Base-by-base conservation (phyloP, 2,888 invertebrate genomes). In the Idaea biselata region DNA sequence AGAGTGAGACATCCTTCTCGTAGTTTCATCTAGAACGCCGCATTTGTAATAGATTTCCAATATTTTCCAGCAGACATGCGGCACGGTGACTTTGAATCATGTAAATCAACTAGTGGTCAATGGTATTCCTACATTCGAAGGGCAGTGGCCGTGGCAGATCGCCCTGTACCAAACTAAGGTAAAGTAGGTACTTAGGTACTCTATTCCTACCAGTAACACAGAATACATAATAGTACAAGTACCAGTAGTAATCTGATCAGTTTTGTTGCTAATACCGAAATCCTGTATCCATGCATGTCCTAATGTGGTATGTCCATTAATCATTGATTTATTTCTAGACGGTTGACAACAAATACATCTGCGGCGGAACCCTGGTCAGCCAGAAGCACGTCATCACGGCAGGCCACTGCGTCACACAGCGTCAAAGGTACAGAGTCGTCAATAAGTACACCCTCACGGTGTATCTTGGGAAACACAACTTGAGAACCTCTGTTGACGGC, bases 111-210 rank as follows among this genome's bases (percentile, higher is more conserved):
- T 95, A 63, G 94, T 95, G 59, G 93, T 94, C 5, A 89, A 93
- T 68, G 95, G 95, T 0, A 90, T 93, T 31, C 90, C 91, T 0
- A 94, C 94, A 0, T 77, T 90, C 54, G 94, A 94, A 65, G 95
- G 94, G 0, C 94, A 95, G 72, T 95, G 94, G 93, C 95, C 95
- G 0, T 95, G 95, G 95, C 95, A 95, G 79, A 94, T 94, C 11
- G 95, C 95, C 0, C 78, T 95, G 0, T 95, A 95, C 75, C 93
- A 94, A 71, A 92, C 94, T 0, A 89, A 91, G 86, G 93, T 93
- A 77, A 65, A 58, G 56, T 6, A 44, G 7, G 6, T 44, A 44
- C 14, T 14, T 33, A 54, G 16, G 16, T 59, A 8, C 57, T 61
- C 18, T 55, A 25, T 25, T 1, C 25, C 25, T 25, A 25, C 25